A percentile compares a stretch with the other conserved stretches of the same genome.
phyloP scores from a whole-genome alignment of 2,888 invertebrate genomes.

The Tenthredo distinguenda region DNA sequence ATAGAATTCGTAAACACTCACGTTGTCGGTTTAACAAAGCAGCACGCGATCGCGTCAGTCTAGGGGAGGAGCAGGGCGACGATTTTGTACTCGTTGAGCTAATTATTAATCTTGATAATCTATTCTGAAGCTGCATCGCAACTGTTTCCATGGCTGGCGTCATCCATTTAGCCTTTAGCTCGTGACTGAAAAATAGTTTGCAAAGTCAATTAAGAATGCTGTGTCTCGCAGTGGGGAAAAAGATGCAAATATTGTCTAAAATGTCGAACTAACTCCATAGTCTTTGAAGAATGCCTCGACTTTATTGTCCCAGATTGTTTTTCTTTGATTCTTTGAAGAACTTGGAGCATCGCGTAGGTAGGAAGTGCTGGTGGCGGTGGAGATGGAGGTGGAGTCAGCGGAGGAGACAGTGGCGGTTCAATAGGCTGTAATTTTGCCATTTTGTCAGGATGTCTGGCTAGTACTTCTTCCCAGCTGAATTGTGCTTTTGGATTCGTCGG shows the following conservation, averaged over 20 bases:
- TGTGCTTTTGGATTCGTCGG: constrained; percentile 65
- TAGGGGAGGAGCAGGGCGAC: constrained; percentile 57
- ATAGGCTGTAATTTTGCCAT: constrained; percentile 72
- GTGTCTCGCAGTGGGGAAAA: background rate
- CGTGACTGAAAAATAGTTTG: constrained; percentile 59
- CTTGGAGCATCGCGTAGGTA: constrained; percentile 87
- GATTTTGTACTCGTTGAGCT: constrained; percentile 52
- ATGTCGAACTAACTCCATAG: constrained; percentile 68
- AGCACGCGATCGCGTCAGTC: constrained; percentile 71
- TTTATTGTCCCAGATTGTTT: constrained; percentile 74
- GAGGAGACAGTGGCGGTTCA: constrained; percentile 67
- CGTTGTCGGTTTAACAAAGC: constrained; percentile 68
- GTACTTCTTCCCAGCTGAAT: constrained; percentile 78
- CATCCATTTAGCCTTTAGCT: constrained; percentile 73
- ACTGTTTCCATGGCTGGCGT: constrained; percentile 75
- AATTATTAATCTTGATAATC: constrained; percentile 55
- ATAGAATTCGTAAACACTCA: constrained; percentile 59
- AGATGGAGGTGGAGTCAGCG: constrained; percentile 68
- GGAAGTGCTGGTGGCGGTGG: constrained; percentile 77
- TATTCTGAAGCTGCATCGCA: constrained; percentile 67
- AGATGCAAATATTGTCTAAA: background rate
- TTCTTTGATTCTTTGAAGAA: constrained; percentile 83
- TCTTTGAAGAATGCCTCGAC: constrained; percentile 66
- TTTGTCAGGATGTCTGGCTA: constrained; percentile 78
- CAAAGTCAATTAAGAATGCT: background rate